Evolutionary conservation across 2,797 vertebrate genomes (phyloP), one percentile per base, ranked within the genome.

Genomic region (Erpetoichthys calabaricus): DNA sequence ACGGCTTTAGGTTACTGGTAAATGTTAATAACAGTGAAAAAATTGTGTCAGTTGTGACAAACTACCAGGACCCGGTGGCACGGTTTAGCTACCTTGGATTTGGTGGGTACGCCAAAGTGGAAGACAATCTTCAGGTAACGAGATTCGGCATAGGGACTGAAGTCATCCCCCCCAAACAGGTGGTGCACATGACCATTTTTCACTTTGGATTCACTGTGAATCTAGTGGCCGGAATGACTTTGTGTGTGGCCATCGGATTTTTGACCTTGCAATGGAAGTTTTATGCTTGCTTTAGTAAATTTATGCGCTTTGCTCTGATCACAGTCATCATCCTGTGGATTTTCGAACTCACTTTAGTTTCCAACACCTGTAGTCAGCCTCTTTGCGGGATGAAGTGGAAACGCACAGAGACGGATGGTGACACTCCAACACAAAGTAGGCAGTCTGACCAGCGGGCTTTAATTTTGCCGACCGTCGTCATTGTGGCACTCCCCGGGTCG

Each of bases 371-470:
- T 44, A 88, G 90, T 63, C 87, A 86, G 75, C 87, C 94, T 52
- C 88, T 96, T 67, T 98, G 95, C 69, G 78, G 80, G 59, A 81
- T 90, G 8, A 92, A 86, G 62, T 95, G 92, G 94, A 87, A 76
- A 67, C 73, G 75, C 63, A 80, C 68, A 1, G 58, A 72, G 57
- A 69, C 75, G 62, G 79, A 73, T 64, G 63, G 70, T 0, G 84
- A 25, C 25, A 25, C 63, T 8, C 64, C 62, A 46, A 57, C 64
- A 47, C 67, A 64, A 68, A 25, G 63, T 42, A 51, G 57, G 50
- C 65, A 71, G 7, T 61, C 55, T 53, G 69, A 77, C 58, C 73
- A 67, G 55, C 67, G 64, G 54, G 73, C 57, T 0, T 46, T 82
- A 45, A 71, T 73, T 62, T 82, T 92, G 43, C 92, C 94, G 45